These are phyloP conservation scores for Physocephala rufipes DNA, from an alignment of 2,888 invertebrate genomes.

Conservation along the genomic window DNA sequence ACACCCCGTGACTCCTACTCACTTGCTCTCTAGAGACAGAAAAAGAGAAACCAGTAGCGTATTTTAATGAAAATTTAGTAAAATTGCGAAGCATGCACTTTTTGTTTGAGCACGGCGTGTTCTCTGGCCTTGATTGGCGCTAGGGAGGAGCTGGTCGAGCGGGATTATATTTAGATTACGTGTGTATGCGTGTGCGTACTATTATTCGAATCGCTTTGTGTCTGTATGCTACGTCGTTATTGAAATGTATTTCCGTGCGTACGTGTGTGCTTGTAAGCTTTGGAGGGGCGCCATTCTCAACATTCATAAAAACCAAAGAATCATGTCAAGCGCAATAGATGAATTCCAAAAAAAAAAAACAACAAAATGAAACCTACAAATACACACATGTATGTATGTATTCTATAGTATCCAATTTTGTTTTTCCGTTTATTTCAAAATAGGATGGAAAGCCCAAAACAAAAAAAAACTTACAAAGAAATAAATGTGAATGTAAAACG, in stretches of 20 bases:
- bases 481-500: no score
- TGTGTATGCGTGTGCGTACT: background rate
- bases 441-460: no score
- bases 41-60: background rate
- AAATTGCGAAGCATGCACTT: constrained; percentile 29
- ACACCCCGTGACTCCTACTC: constrained; percentile 14
- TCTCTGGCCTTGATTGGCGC: constrained; percentile 27
- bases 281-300: background rate
- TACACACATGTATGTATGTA: background rate
- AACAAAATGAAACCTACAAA: no score
- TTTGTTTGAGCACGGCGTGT: constrained; percentile 14
- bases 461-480: no score
- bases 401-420: background rate
- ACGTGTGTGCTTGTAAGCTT: constrained; percentile 2
- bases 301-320: background rate
- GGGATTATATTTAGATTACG: background rate
- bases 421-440: no score
- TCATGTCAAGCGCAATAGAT: constrained; percentile 19
- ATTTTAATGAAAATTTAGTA: constrained; percentile 28
- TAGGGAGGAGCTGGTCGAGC: background rate
- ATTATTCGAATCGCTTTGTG: background rate
- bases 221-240: background rate
- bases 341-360: constrained; percentile 14
- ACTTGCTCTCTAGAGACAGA: background rate
- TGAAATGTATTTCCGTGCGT: background rate